Evolutionary conservation across 2,113 vertebrate genomes (phyloP).

Genomic region (Pygoscelis adeliae): DNA sequence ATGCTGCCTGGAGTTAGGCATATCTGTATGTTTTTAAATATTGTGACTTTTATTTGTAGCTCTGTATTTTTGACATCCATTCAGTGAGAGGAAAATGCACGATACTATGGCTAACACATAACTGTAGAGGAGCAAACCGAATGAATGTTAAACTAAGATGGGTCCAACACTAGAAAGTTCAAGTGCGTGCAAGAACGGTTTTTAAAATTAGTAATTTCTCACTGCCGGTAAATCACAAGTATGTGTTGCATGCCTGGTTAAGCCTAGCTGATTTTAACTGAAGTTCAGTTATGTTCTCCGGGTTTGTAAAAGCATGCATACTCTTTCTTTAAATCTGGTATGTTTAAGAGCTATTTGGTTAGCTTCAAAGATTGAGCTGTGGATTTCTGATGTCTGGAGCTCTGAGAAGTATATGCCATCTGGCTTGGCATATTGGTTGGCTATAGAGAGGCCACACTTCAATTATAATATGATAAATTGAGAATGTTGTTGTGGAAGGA

Average conservation of each 20-base stretch:
- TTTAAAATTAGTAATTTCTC: background rate
- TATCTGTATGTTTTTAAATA: background rate
- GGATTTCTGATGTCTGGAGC: background rate
- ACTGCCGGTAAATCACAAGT: background rate
- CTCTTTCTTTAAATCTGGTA: background rate
- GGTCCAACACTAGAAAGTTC: background rate
- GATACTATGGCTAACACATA: fast-evolving
- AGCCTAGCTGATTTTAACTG: background rate
- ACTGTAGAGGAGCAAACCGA: background rate
- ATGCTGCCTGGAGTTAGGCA: background rate
- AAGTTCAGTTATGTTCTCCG: background rate
- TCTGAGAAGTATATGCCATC: background rate
- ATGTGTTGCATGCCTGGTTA: background rate
- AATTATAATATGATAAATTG: background rate
- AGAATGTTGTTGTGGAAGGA: background rate
- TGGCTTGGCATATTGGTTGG: background rate
- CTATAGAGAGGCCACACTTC: background rate
- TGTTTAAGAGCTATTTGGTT: background rate
- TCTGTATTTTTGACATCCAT: background rate
- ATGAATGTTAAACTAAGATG: background rate
- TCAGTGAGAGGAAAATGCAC: background rate
- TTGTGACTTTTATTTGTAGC: background rate
- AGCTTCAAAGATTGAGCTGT: background rate
- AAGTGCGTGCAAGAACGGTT: background rate
- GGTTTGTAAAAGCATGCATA: background rate